A percentile compares a stretch with the other conserved stretches of the same genome.
These are phyloP conservation scores for Myopa tessellatipennis DNA, from an alignment of 2,888 invertebrate species.

Conservation along the genomic window DNA sequence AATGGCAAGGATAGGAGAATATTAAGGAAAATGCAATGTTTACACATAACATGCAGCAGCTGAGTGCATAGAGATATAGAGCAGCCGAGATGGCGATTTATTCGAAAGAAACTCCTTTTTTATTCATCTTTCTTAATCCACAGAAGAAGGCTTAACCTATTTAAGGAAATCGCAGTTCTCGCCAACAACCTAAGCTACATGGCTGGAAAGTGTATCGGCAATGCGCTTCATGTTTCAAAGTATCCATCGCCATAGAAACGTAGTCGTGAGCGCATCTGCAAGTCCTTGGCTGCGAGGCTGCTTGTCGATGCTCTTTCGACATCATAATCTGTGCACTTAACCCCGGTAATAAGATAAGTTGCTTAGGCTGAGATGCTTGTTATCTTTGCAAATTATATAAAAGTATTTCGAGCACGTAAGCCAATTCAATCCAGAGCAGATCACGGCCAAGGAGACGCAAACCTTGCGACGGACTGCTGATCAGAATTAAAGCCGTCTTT, in stretches of 20 bases:
- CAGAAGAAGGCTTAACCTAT: slow-evolving; percentile 31
- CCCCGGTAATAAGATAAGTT: slow-evolving; percentile 63
- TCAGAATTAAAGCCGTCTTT: slow-evolving; percentile 26
- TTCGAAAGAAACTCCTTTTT: slow-evolving; percentile 27
- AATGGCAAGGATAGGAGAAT: neutral
- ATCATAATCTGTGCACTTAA: slow-evolving; percentile 60
- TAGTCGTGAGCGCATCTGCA: slow-evolving; percentile 14
- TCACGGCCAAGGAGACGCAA: slow-evolving; percentile 22
- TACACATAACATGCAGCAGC: slow-evolving; percentile 14
- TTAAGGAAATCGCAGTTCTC: neutral
- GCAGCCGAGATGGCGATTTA: slow-evolving; percentile 7
- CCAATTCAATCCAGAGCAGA: slow-evolving; percentile 53
- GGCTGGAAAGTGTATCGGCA: slow-evolving; percentile 16
- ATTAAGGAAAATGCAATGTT: slow-evolving; percentile 5
- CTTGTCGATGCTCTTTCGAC: slow-evolving; percentile 52
- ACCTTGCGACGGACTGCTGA: slow-evolving; percentile 19
- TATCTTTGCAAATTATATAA: slow-evolving; percentile 58
- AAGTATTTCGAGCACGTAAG: slow-evolving; percentile 59
- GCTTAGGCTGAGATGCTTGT: slow-evolving; percentile 57
- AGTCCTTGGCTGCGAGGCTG: neutral
- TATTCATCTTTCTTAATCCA: slow-evolving; percentile 18
- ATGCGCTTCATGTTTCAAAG: neutral
- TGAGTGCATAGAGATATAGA: neutral
- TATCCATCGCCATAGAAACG: neutral
- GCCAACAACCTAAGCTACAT: slow-evolving; percentile 23